Evolutionary conservation across 1,140 invertebrate species (phyloP).

Genomic region (Lethocerus indicus): DNA sequence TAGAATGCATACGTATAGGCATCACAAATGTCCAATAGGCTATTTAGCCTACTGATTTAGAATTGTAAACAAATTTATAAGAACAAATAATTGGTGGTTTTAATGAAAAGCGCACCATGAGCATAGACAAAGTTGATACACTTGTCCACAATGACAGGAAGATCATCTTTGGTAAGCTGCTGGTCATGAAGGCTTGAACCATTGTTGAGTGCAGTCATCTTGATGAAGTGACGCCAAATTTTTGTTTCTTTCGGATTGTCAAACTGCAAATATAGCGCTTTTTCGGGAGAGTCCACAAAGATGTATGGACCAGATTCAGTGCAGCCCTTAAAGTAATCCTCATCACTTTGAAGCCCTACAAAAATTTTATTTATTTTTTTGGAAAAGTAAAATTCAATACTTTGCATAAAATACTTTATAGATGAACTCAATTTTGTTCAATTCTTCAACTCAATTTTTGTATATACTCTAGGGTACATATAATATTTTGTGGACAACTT

Average conservation of each 20-base stretch:
- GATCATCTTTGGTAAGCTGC: slow-evolving; percentile 67
- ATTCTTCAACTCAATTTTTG: too few relatives aligned
- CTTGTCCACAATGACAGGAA: slow-evolving; percentile 78
- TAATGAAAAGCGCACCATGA: slow-evolving; percentile 37
- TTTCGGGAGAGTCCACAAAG: slow-evolving; percentile 42
- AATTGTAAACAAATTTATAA: slow-evolving; percentile 4
- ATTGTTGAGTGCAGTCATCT: slow-evolving; percentile 54
- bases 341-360: slow-evolving; percentile 30
- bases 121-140: slow-evolving; percentile 77
- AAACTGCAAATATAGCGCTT: slow-evolving; percentile 51
- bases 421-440: too few relatives aligned
- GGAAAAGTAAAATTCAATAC: too few relatives aligned
- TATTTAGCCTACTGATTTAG: too few relatives aligned
- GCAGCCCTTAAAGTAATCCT: slow-evolving; percentile 13
- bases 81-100: background rate
- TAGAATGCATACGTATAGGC: too few relatives aligned
- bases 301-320: slow-evolving; percentile 39
- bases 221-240: slow-evolving; percentile 51
- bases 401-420: too few relatives aligned
- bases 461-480: too few relatives aligned
- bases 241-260: slow-evolving; percentile 32
- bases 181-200: slow-evolving; percentile 60
- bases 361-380: too few relatives aligned
- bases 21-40: too few relatives aligned
- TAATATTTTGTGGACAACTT: too few relatives aligned